Conservation (phyloP, 2,797 vertebrate species). For the Chaetophractus vellerosus region DNA sequence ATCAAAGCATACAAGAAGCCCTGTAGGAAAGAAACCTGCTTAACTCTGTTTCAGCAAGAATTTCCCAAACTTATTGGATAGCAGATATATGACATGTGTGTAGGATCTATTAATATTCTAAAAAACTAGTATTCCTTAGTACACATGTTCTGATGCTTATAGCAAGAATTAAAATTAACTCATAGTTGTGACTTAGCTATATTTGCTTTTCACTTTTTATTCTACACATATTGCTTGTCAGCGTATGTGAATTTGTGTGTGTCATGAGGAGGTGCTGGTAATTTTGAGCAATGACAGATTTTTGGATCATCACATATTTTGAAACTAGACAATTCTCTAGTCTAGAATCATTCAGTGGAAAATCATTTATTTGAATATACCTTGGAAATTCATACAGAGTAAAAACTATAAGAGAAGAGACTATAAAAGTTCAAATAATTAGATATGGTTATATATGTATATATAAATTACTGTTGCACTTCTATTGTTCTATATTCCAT, state of each 20-base stretch:
- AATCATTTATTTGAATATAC: neutral
- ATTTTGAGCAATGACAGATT: neutral
- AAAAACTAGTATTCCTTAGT: neutral
- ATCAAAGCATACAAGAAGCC: neutral
- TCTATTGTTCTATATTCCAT: neutral
- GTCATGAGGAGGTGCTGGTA: fast-evolving
- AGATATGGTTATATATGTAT: neutral
- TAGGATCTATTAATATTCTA: neutral
- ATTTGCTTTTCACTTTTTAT: neutral
- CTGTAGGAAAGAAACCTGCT: neutral
- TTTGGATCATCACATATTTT: slow-evolving; percentile 23
- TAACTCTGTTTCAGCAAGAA: neutral
- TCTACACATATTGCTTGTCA: neutral
- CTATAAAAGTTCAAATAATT: neutral
- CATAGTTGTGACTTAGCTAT: fast-evolving
- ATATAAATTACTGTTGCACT: neutral
- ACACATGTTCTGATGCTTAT: neutral
- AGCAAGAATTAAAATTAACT: neutral
- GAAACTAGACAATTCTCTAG: neutral
- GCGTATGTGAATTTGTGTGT: no score
- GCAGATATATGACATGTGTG: fast-evolving
- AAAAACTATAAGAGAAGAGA: neutral
- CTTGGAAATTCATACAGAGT: neutral
- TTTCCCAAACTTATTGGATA: neutral
- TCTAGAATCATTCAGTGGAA: neutral